Evolutionary conservation across 2,888 invertebrate species (phyloP).

Genomic region (Heliconius aoede): DNA sequence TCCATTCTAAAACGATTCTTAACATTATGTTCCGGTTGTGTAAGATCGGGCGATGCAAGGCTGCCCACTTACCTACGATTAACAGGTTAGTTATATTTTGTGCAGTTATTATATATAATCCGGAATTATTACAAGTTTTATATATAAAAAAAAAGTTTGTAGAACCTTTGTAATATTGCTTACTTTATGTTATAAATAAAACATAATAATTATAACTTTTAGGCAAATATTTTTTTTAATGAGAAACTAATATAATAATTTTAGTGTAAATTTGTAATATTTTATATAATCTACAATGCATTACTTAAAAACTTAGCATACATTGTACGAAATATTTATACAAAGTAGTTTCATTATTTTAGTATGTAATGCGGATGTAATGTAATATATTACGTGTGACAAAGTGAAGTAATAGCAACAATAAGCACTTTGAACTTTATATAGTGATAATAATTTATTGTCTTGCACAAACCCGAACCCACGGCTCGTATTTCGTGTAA

Average conservation of each 20-base stretch:
- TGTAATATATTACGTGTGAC: slow-evolving; percentile 20
- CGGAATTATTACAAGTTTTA: slow-evolving; percentile 32
- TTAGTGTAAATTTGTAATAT: not conserved
- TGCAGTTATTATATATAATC: slow-evolving; percentile 44
- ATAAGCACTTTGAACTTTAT: slow-evolving; percentile 17
- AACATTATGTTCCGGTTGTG: slow-evolving; percentile 50
- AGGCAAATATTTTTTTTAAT: not conserved
- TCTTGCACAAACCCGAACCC: slow-evolving; percentile 34
- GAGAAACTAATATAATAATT: not conserved
- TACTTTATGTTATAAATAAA: not conserved
- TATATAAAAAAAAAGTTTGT: not conserved
- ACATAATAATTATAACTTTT: not conserved
- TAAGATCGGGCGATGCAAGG: slow-evolving; percentile 49
- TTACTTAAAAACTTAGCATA: not conserved
- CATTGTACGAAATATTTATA: not conserved
- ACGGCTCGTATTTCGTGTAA: slow-evolving; percentile 30
- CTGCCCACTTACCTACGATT: slow-evolving; percentile 46
- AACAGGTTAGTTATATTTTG: slow-evolving; percentile 41
- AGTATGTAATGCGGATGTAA: slow-evolving; percentile 8
- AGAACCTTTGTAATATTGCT: not conserved
- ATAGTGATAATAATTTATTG: slow-evolving; percentile 32
- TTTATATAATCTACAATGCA: not conserved
- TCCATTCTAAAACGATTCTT: slow-evolving; percentile 47
- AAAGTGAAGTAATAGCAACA: slow-evolving; percentile 26
- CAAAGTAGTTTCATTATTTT: slow-evolving; percentile 10